Conservation (phyloP, 2,113 vertebrate species). For the Carassius carassius region DNA sequence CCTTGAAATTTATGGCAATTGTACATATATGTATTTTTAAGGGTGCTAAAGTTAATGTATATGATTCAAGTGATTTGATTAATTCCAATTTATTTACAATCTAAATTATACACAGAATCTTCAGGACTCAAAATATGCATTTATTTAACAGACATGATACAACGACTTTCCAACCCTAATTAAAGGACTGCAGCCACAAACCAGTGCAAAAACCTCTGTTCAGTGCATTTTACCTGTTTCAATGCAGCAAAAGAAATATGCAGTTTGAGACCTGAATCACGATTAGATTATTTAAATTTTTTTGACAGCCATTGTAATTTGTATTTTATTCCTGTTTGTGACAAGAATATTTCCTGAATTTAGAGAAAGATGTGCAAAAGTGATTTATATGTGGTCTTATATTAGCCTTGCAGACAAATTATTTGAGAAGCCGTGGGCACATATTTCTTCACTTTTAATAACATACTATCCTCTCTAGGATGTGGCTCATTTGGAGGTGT, state of each 20-base stretch:
- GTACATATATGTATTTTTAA: background rate
- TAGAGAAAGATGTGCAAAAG: background rate
- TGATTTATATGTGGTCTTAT: background rate
- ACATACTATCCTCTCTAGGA: background rate
- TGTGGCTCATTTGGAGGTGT: slow-evolving; percentile 3
- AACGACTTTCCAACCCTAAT: background rate
- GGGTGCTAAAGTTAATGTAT: background rate
- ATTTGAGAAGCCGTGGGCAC: background rate
- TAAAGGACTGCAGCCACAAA: background rate
- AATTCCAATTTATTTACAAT: background rate
- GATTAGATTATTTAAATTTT: background rate
- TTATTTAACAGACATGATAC: background rate
- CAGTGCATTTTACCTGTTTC: background rate
- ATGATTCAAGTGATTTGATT: background rate
- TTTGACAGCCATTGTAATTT: too few species aligned
- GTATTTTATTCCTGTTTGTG: background rate
- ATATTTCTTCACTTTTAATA: slow-evolving; percentile 26
- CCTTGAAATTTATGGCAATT: too few species aligned
- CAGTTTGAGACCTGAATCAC: background rate
- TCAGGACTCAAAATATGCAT: background rate
- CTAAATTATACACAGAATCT: background rate
- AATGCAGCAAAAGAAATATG: background rate
- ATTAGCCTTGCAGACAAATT: background rate
- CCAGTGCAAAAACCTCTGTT: background rate
- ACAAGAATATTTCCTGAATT: background rate